A percentile compares a stretch with the other conserved stretches of the same genome.
Conservation (phyloP, 2,797 vertebrate genomes). For the Megaceryle alcyon region DNA sequence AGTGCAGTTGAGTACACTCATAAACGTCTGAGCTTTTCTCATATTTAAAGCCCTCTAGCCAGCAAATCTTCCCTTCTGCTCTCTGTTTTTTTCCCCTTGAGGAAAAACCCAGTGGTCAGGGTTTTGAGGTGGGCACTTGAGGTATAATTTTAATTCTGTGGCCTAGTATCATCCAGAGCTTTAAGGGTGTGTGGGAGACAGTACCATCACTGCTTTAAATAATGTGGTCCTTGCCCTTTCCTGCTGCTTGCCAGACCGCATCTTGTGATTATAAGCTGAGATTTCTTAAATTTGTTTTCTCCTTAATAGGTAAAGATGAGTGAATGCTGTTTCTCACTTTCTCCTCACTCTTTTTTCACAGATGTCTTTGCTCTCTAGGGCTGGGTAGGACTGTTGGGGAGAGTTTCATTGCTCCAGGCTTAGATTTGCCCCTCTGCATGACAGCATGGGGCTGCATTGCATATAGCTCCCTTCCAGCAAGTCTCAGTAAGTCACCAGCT, state of each 20-base stretch:
- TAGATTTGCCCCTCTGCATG: background rate
- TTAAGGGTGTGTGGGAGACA: background rate
- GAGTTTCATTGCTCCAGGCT: background rate
- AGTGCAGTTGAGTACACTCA: conserved; percentile 1
- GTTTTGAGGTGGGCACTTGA: background rate
- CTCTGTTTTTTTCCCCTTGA: background rate
- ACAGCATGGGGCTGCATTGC: background rate
- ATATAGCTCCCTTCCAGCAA: background rate
- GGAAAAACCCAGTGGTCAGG: background rate
- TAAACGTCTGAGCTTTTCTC: conserved; percentile 11
- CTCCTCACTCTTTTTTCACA: background rate
- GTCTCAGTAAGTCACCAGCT: background rate
- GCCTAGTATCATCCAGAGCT: background rate
- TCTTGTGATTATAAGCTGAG: conserved; percentile 23
- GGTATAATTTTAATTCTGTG: background rate
- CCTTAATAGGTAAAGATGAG: conserved; percentile 51
- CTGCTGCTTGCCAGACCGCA: conserved; percentile 49
- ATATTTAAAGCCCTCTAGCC: conserved; percentile 5
- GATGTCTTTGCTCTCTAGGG: background rate
- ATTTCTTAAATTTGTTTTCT: conserved; percentile 55
- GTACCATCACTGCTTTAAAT: conserved; percentile 4
- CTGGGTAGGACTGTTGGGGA: background rate
- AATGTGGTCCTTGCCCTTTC: conserved; percentile 60
- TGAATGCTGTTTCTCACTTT: background rate
- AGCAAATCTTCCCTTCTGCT: background rate